phyloP scores from a whole-genome alignment of 2,888 invertebrate genomes.

The Tetheella fluctuosa region DNA sequence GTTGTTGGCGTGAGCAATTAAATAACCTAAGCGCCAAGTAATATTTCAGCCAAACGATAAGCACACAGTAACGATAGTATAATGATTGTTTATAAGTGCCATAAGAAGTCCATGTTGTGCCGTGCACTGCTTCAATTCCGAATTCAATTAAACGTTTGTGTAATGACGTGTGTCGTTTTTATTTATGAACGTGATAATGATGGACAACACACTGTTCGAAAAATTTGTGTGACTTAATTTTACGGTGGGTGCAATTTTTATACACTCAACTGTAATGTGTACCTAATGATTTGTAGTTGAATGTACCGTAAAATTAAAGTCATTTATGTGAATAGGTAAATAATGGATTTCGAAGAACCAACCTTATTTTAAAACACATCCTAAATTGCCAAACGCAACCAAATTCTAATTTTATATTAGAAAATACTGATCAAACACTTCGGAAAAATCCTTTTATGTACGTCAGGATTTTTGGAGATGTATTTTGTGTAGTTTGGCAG shows the following conservation, averaged over 20 bases:
- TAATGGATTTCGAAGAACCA: constrained; percentile 65
- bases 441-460: constrained; percentile 33
- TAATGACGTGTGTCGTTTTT: constrained; percentile 31
- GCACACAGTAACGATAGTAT: constrained; percentile 54
- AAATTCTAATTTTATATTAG: constrained; percentile 48
- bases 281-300: constrained; percentile 9
- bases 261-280: neutral
- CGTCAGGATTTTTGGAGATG: constrained; percentile 4
- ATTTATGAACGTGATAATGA: constrained; percentile 10
- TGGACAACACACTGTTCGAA: constrained; percentile 3
- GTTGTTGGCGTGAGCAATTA: constrained; percentile 36
- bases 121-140: constrained; percentile 55
- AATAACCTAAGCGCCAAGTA: constrained; percentile 44
- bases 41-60: constrained; percentile 49
- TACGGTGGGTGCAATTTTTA: neutral
- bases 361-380: constrained; percentile 50
- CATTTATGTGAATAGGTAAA: constrained; percentile 56
- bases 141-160: constrained; percentile 24
- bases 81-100: constrained; percentile 26
- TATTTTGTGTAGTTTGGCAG: neutral
- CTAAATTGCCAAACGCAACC: constrained; percentile 60
- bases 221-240: neutral
- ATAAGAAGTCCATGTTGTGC: constrained; percentile 47
- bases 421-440: constrained; percentile 49
- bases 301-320: constrained; percentile 28